Evolutionary conservation across 2,888 invertebrate species (phyloP).

Genomic region (Philhelius pedissequus): DNA sequence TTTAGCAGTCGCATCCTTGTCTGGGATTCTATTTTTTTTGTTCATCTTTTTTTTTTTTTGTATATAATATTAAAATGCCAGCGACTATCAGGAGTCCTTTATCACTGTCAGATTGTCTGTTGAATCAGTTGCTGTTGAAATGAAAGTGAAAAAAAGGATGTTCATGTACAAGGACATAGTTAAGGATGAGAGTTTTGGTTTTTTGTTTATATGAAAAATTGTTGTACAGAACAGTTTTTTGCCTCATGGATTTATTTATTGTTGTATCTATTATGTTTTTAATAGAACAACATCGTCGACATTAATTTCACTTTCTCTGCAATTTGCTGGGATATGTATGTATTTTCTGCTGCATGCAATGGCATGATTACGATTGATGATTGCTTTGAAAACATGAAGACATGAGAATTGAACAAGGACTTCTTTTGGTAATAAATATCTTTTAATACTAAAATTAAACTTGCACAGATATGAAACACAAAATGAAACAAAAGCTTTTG

Average conservation of each 20-base stretch:
- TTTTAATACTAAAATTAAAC: background rate
- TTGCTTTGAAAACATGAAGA: background rate
- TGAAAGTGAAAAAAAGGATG: conserved; percentile 20
- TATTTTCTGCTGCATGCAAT: conserved; percentile 19
- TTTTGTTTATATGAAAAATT: conserved; percentile 36
- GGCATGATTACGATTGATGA: conserved; percentile 42
- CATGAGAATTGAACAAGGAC: background rate
- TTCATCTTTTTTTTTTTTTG: background rate
- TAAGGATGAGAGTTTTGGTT: background rate
- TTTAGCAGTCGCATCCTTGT: conserved; percentile 56
- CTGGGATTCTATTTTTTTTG: background rate
- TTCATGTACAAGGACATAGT: background rate
- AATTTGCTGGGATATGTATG: conserved; percentile 7
- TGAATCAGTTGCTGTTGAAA: conserved; percentile 8
- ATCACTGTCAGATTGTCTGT: conserved; percentile 59
- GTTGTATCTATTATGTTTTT: conserved; percentile 45
- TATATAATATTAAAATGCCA: conserved; percentile 19
- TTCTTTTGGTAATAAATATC: background rate
- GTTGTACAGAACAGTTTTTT: conserved; percentile 8
- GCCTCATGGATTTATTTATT: conserved; percentile 33
- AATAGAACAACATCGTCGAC: conserved; percentile 58
- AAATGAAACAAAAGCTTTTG: background rate
- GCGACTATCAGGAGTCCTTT: conserved; percentile 44
- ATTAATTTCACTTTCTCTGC: conserved; percentile 58
- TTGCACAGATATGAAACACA: background rate